A percentile compares a stretch with the other conserved stretches of the same genome.
phyloP scores from a whole-genome alignment of 1,140 invertebrate genomes.

The Drosophila ananassae region DNA sequence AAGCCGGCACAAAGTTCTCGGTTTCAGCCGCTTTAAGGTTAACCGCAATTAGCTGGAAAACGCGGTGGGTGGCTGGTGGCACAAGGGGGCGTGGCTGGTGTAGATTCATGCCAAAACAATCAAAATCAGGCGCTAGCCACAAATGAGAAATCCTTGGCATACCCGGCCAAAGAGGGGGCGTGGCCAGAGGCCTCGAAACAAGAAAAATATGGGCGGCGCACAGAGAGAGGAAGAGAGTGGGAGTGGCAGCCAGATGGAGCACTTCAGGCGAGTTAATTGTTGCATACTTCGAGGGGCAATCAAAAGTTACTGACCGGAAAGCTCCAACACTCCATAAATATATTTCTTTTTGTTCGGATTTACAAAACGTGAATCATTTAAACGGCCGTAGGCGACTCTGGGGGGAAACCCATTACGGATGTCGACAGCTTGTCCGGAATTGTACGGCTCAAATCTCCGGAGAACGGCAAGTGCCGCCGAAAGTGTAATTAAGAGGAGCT shows the following conservation, averaged over 20 bases:
- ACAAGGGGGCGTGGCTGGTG: not conserved
- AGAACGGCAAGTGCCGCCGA: slow-evolving; percentile 29
- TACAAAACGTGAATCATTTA: slow-evolving; percentile 23
- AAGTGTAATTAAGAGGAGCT: slow-evolving; percentile 54
- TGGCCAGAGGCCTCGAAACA: slow-evolving; percentile 6
- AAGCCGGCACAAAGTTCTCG: slow-evolving; percentile 29
- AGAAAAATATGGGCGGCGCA: not conserved
- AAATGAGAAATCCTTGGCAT: slow-evolving; percentile 17
- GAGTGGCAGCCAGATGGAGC: slow-evolving; percentile 24
- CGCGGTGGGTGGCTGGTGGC: not conserved
- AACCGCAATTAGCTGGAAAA: slow-evolving; percentile 47
- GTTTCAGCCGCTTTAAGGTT: slow-evolving; percentile 50
- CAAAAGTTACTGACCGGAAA: slow-evolving; percentile 52
- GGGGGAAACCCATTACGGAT: slow-evolving; percentile 27
- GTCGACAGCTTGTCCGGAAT: slow-evolving; percentile 25
- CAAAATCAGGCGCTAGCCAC: slow-evolving; percentile 38
- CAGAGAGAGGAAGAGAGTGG: slow-evolving; percentile 3
- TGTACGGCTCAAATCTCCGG: slow-evolving; percentile 21
- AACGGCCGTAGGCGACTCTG: not conserved
- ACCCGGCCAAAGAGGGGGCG: not conserved
- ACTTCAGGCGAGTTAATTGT: slow-evolving; percentile 46
- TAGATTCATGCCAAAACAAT: slow-evolving; percentile 31
- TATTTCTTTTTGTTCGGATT: slow-evolving; percentile 24
- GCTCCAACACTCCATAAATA: slow-evolving; percentile 31
- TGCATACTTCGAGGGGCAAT: slow-evolving; percentile 37